Evolutionary conservation across 2,113 vertebrate species (phyloP).

Genomic region (Antennarius striatus): DNA sequence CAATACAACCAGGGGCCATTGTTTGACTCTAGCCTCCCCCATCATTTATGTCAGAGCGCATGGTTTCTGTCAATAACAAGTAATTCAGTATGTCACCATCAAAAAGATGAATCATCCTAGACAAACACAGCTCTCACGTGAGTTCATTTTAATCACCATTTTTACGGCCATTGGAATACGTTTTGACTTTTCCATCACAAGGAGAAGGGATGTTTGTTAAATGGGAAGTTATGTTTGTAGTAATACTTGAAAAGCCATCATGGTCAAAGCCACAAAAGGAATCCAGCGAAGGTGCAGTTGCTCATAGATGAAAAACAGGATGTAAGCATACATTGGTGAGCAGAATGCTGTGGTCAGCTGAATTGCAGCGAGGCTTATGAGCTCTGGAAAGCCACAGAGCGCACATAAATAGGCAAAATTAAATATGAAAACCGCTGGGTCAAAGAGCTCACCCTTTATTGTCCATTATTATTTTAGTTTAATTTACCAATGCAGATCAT

Average conservation of each 20-base stretch:
- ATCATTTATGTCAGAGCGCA: conserved; percentile 20
- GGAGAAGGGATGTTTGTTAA: conserved; percentile 5
- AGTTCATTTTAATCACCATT: conserved; percentile 10
- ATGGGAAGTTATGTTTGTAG: conserved; percentile 17
- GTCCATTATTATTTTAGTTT: conserved; percentile 18
- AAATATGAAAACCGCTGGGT: conserved; percentile 10
- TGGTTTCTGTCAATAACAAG: conserved; percentile 37
- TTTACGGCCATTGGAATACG: conserved; percentile 11
- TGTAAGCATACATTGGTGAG: conserved; percentile 44
- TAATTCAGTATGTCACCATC: conserved; percentile 20
- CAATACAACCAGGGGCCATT: conserved; percentile 15
- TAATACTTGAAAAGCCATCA: conserved; percentile 40
- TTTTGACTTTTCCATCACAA: conserved; percentile 23
- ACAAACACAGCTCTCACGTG: conserved; percentile 21
- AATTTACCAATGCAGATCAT: conserved; percentile 16
- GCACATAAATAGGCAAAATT: conserved; percentile 33
- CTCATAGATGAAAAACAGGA: conserved; percentile 40
- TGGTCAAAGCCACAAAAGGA: conserved; percentile 38
- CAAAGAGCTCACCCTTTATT: conserved; percentile 4
- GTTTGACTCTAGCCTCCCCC: conserved; percentile 12
- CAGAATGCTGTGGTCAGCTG: conserved; percentile 16
- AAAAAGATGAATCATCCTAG: conserved; percentile 25
- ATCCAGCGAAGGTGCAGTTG: conserved; percentile 17
- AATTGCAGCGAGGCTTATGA: conserved; percentile 34
- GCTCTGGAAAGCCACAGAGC: conserved; percentile 11